These are phyloP conservation scores for Drosophila parthenogenetica DNA, from an alignment of 2,888 invertebrate genomes.

Conservation along the genomic window DNA sequence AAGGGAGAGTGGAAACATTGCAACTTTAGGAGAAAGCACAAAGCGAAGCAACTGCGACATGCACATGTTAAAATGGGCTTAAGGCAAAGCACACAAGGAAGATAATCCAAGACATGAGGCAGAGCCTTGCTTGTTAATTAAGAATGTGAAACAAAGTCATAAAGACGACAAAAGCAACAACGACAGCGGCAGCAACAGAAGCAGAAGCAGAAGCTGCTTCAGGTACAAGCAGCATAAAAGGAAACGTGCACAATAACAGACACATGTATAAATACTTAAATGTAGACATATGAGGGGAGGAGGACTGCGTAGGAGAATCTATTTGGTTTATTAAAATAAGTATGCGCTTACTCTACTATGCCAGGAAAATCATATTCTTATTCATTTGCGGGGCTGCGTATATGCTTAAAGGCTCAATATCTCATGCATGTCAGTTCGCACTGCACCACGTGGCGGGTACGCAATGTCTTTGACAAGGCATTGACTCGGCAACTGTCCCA, in stretches of 20 bases:
- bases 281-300: not conserved
- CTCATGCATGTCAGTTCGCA: slow-evolving; percentile 30
- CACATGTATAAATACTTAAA: slow-evolving; percentile 22
- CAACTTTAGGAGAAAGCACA: slow-evolving; percentile 48
- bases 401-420: slow-evolving; percentile 47
- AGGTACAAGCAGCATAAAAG: slow-evolving; percentile 51
- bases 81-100: slow-evolving; percentile 58
- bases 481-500: slow-evolving; percentile 50
- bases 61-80: slow-evolving; percentile 53
- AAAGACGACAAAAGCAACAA: slow-evolving; percentile 59
- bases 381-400: slow-evolving; percentile 20
- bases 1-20: not conserved
- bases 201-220: slow-evolving; percentile 19
- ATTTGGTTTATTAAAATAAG: slow-evolving; percentile 52
- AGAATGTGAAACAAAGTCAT: slow-evolving; percentile 79
- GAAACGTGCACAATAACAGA: slow-evolving; percentile 34
- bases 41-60: slow-evolving; percentile 29
- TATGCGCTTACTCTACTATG: slow-evolving; percentile 34
- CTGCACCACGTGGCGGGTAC: slow-evolving; percentile 21
- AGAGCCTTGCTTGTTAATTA: slow-evolving; percentile 73
- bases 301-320: slow-evolving; percentile 5
- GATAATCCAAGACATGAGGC: slow-evolving; percentile 65
- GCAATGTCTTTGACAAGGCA: slow-evolving; percentile 22
- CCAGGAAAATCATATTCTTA: slow-evolving; percentile 43
- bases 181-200: slow-evolving; percentile 23